Base-by-base conservation (phyloP, 2,888 invertebrate species). In the Amphipoea oculea region DNA sequence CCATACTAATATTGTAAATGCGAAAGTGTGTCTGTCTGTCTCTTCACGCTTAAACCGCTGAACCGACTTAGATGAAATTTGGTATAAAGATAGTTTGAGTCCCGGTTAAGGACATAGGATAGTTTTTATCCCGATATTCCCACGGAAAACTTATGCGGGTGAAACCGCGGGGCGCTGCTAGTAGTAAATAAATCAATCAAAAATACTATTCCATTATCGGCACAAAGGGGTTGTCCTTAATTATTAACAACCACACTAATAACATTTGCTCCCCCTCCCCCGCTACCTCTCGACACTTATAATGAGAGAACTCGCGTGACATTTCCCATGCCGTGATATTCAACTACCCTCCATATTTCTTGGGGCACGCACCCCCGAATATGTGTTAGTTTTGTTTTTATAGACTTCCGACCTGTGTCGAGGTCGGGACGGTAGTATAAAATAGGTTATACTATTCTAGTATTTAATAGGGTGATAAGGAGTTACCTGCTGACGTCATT, bases 381-480 rank as follows among this genome's bases (percentile, higher is more conserved):
- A 87, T 89, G 72, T 89, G 89, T 89, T 84, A 89, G 83, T 78
- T 77, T 78, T 82, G 83, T 76, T 82, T 87, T 85, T 86, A 87
- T 81, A 67, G 40, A 81, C 76, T 83, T 84, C 81, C 85, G 85
- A 84, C 81, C 68, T 36, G 65, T 77, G 72, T 62, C 84, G 89
- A 88, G 88, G 89, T 80, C 84, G 68, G 29, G 23, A 76, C 63
- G 12, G 48, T 70, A 57, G 36, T 77, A 51, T 74, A 74, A 81
- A 76, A 76, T 73, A 76, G 73, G 75, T 68, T 72, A 73, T 78
- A 51, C 51, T 82, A 20, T 68, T 51, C 20, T 68, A 45, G 29
- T 40, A 29, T 62, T 69, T 62, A 60, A 40, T 2, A 74, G 4
- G 17, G 42, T 80, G 54, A 62, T 74, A 68, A 54, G 42, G 1